Conservation (phyloP, 1,140 invertebrate genomes). For the Pogonomyrmex barbatus region DNA sequence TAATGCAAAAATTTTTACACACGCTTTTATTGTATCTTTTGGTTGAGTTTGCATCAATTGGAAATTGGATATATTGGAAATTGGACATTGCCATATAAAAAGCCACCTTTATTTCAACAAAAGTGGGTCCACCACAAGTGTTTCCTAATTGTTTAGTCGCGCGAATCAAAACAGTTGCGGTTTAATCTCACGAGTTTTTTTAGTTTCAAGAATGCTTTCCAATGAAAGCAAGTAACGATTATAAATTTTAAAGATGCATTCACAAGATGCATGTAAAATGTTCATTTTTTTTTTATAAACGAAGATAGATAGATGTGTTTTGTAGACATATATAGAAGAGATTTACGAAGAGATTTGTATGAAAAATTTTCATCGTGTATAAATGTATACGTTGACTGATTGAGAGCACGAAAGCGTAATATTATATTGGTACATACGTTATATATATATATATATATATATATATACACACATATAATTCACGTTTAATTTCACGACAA, state of each 20-base stretch:
- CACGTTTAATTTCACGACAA: slow-evolving; percentile 22
- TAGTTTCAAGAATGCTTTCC: neutral
- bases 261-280: neutral
- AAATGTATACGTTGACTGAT: neutral
- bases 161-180: neutral
- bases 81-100: slow-evolving; percentile 6
- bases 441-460: no score
- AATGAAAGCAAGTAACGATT: neutral
- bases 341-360: no score
- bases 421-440: neutral
- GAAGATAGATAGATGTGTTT: neutral
- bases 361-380: neutral
- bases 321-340: neutral
- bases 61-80: neutral
- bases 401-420: no score
- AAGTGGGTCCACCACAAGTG: neutral
- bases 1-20: neutral
- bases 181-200: neutral
- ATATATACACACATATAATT: neutral
- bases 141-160: slow-evolving; percentile 9
- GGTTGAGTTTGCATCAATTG: slow-evolving; percentile 1
- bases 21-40: neutral
- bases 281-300: neutral
- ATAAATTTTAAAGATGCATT: neutral
- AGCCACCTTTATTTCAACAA: slow-evolving; percentile 27